Conservation (phyloP, 2,113 vertebrate species). For the Phrynosoma platyrhinos region DNA sequence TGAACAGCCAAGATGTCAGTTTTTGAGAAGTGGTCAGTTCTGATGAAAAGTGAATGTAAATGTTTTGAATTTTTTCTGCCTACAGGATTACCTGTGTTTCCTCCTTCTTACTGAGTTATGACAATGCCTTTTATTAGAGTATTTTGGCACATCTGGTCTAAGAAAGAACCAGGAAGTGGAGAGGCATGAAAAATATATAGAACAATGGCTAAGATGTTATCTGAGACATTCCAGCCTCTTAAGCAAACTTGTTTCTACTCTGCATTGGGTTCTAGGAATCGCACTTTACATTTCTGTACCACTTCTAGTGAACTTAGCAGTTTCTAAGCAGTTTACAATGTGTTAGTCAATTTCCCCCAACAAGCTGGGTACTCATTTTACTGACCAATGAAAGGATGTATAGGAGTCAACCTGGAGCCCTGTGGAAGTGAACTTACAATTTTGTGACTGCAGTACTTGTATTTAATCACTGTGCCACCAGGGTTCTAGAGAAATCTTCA, state of each 20-base stretch:
- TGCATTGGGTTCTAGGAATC: neutral
- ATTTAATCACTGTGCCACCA: too few relatives aligned
- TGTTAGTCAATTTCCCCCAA: too few relatives aligned
- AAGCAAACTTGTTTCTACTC: constrained; percentile 12
- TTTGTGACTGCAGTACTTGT: too few relatives aligned
- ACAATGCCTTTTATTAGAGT: constrained; percentile 50
- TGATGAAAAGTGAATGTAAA: constrained; percentile 4
- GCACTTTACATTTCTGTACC: too few relatives aligned
- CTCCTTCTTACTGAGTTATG: constrained; percentile 38
- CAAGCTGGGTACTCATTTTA: too few relatives aligned
- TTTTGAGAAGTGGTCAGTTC: neutral
- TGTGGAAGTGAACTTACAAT: too few relatives aligned
- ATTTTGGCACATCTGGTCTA: constrained; percentile 69
- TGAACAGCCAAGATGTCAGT: neutral
- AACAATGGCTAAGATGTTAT: constrained; percentile 1
- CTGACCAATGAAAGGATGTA: too few relatives aligned
- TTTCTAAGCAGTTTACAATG: too few relatives aligned
- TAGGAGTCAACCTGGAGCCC: too few relatives aligned
- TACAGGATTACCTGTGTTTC: constrained; percentile 29
- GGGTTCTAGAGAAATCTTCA: neutral
- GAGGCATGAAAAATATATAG: constrained; percentile 27
- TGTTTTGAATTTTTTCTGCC: constrained; percentile 10
- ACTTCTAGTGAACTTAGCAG: too few relatives aligned
- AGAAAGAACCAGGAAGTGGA: neutral
- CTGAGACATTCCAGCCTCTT: neutral